A percentile compares a stretch with the other conserved stretches of the same genome.
These are phyloP conservation scores for Hyles euphorbiae DNA, from an alignment of 1,140 invertebrate genomes.

Conservation along the genomic window DNA sequence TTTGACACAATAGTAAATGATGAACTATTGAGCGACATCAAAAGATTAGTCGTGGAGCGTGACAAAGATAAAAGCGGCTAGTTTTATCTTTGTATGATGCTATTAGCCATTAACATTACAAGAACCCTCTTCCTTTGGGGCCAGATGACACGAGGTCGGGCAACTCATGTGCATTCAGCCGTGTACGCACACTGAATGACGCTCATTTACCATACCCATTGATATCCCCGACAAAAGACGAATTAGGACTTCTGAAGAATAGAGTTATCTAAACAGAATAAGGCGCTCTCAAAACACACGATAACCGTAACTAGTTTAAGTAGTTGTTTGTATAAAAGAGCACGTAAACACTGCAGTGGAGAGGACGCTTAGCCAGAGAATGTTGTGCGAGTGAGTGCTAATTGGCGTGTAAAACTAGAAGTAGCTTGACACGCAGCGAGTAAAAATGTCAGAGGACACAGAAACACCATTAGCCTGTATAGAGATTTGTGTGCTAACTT, in stretches of 20 bases:
- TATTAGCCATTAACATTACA: slow-evolving; percentile 52
- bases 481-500: slow-evolving; percentile 9
- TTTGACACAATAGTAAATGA: slow-evolving; percentile 13
- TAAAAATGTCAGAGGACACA: slow-evolving; percentile 30
- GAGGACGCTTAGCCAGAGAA: background rate
- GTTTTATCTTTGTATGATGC: slow-evolving; percentile 34
- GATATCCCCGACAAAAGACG: slow-evolving; percentile 10
- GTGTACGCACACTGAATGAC: slow-evolving; percentile 25
- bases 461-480: slow-evolving; percentile 29
- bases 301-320: slow-evolving; percentile 3
- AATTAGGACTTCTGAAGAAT: slow-evolving; percentile 19
- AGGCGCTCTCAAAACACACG: background rate
- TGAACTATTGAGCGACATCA: slow-evolving; percentile 17
- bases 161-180: slow-evolving; percentile 51
- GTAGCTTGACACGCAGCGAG: background rate
- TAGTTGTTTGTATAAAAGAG: slow-evolving; percentile 5
- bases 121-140: slow-evolving; percentile 49
- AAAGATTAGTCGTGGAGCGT: slow-evolving; percentile 34
- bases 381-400: background rate
- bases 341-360: slow-evolving; percentile 2
- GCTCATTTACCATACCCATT: slow-evolving; percentile 19
- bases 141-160: slow-evolving; percentile 48
- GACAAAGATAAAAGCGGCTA: slow-evolving; percentile 46
- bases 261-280: slow-evolving; percentile 12
- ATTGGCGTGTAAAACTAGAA: slow-evolving; percentile 2